Conservation (phyloP, 2,888 invertebrate genomes). For the Cephalotes varians region DNA sequence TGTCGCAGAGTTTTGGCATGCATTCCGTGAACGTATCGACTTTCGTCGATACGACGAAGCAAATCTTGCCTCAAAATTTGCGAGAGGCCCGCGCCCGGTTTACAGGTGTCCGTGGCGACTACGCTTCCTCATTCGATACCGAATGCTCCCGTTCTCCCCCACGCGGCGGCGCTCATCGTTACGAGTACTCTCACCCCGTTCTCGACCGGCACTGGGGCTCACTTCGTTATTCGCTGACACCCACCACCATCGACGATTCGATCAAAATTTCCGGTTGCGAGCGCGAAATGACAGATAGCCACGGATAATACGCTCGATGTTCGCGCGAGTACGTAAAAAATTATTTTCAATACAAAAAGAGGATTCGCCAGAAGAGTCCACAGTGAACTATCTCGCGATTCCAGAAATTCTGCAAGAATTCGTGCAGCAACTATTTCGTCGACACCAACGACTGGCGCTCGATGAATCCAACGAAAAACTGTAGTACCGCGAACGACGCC, state of each 20-base stretch:
- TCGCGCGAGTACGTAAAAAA: background rate
- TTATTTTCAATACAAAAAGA: background rate
- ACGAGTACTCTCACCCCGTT: conserved; percentile 56
- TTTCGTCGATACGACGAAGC: conserved; percentile 11
- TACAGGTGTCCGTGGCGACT: conserved; percentile 62
- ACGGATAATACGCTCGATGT: background rate
- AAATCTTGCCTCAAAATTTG: conserved; percentile 11
- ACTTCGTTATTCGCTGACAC: conserved; percentile 47
- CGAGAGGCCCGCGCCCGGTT: conserved; percentile 37
- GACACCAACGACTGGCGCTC: background rate
- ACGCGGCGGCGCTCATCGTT: conserved; percentile 54
- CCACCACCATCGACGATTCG: conserved; percentile 13
- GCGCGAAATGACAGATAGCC: background rate
- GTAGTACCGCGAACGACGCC: conserved; percentile 40
- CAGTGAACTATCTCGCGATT: background rate
- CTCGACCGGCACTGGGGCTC: conserved; percentile 44
- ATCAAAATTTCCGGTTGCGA: conserved; percentile 14
- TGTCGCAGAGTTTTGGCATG: conserved; percentile 9
- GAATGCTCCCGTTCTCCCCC: conserved; percentile 24
- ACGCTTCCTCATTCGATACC: conserved; percentile 30
- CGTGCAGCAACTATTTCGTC: background rate
- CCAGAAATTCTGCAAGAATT: background rate
- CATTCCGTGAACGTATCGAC: background rate
- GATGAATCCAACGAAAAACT: background rate
- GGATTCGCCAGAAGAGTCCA: background rate